Evolutionary conservation across 2,113 vertebrate species (phyloP).

Genomic region (Rhineura floridana): DNA sequence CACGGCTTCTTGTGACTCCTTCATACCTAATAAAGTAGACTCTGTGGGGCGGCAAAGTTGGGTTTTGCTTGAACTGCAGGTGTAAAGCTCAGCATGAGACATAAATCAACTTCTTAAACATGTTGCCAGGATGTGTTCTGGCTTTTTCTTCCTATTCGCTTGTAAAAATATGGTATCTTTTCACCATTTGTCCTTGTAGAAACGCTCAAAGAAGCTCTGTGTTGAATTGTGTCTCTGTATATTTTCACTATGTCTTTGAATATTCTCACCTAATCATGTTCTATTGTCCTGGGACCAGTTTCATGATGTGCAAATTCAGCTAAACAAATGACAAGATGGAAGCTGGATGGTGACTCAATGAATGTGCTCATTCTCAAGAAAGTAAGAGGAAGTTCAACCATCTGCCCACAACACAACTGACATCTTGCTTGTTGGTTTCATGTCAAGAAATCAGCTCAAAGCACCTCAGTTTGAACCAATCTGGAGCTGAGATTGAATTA

Average conservation of each 20-base stretch:
- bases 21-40: conserved; percentile 87
- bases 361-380: background rate
- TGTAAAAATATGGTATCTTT: conserved; percentile 74
- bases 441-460: background rate
- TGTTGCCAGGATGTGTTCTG: conserved; percentile 78
- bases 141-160: conserved; percentile 72
- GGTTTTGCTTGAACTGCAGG: conserved; percentile 87
- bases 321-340: background rate
- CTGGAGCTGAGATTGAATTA: background rate
- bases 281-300: background rate
- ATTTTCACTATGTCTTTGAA: conserved; percentile 47
- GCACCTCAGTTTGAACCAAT: background rate
- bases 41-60: conserved; percentile 83
- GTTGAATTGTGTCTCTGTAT: conserved; percentile 38
- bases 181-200: conserved; percentile 63
- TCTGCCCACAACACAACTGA: background rate
- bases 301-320: background rate
- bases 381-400: background rate
- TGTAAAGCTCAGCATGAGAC: conserved; percentile 81
- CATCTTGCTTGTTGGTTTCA: background rate
- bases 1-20: conserved; percentile 85
- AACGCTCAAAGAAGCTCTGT: conserved; percentile 44
- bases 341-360: background rate
- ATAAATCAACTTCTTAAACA: conserved; percentile 86
- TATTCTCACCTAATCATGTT: conserved; percentile 37